Base-by-base conservation (phyloP, 2,113 vertebrate genomes). In the Nothocercus julius region DNA sequence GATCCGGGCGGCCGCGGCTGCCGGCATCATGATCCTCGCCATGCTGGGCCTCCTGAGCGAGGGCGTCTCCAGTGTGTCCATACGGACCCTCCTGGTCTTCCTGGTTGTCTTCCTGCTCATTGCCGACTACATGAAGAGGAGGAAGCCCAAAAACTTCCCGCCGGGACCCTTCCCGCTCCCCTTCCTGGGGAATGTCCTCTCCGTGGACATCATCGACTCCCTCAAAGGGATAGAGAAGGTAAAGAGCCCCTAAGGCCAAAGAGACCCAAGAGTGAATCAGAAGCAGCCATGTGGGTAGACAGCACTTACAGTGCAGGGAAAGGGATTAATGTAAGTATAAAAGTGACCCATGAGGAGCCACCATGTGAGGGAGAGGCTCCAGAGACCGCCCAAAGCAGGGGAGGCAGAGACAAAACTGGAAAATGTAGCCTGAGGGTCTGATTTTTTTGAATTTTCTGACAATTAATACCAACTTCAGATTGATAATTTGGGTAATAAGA, bases 141-240 rank as follows among this genome's bases (percentile, higher is more conserved):
- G 97, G 94, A 97, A 34, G 5, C 98, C 97, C 0, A 92, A 82
- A 82, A 87, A 96, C 62, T 98, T 96, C 53, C 98, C 98, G 2
- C 98, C 98, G 0, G 97, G 98, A 20, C 98, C 98, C 1, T 63
- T 69, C 76, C 1, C 89, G 28, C 3, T 98, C 28, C 98, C 98
- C 14, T 85, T 99, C 27, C 0, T 99, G 12, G 98, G 98, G 42
- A 98, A 98, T 62, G 0, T 98, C 4, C 86, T 98, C 19, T 75
- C 85, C 4, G 0, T 92, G 7, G 11, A 98, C 17, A 6, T 79
- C 3, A 61, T 24, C 14, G 69, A 96, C 62, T 73, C 95, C 0
- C 0, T 2, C 0, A 0, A 2, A 1, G 0, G 0, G 1, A 3
- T 98, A 45, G 15, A 94, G 20, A 97, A 74, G 98, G 98, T 99